phyloP scores from a whole-genome alignment of 2,888 invertebrate species.

The Leptopterna dolabrata region DNA sequence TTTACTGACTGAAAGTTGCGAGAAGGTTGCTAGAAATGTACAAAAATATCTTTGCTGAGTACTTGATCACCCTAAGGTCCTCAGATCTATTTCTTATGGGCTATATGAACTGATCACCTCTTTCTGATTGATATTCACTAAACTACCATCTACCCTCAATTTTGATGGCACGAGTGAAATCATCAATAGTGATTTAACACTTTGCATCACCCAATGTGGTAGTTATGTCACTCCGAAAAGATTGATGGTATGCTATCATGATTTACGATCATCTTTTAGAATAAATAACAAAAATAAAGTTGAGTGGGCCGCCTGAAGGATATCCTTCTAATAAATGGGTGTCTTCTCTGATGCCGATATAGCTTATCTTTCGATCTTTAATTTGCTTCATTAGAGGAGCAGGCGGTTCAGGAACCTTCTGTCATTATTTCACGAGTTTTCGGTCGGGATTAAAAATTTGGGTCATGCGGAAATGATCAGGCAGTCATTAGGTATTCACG shows the following conservation, averaged over 20 bases:
- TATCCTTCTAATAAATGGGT: slow-evolving; percentile 22
- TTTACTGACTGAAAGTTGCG: too few species aligned
- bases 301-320: background rate
- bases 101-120: too few species aligned
- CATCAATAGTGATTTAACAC: background rate
- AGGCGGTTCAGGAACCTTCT: background rate
- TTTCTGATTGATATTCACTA: background rate
- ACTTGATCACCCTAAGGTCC: too few species aligned
- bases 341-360: background rate
- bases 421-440: slow-evolving; percentile 7
- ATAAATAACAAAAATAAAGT: background rate
- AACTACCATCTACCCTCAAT: background rate
- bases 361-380: slow-evolving; percentile 20
- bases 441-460: background rate
- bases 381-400: slow-evolving; percentile 32
- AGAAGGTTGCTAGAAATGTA: too few species aligned
- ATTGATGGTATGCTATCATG: background rate
- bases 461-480: slow-evolving; percentile 20
- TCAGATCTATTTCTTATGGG: too few species aligned
- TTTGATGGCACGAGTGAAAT: background rate
- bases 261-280: background rate
- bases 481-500: slow-evolving; percentile 8
- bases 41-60: too few species aligned
- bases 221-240: background rate
- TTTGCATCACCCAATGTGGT: background rate